Percentiles rank a stretch among this genome's conserved stretches.
Conservation (phyloP, 2,888 invertebrate genomes). For the Ornithoptera priamus region DNA sequence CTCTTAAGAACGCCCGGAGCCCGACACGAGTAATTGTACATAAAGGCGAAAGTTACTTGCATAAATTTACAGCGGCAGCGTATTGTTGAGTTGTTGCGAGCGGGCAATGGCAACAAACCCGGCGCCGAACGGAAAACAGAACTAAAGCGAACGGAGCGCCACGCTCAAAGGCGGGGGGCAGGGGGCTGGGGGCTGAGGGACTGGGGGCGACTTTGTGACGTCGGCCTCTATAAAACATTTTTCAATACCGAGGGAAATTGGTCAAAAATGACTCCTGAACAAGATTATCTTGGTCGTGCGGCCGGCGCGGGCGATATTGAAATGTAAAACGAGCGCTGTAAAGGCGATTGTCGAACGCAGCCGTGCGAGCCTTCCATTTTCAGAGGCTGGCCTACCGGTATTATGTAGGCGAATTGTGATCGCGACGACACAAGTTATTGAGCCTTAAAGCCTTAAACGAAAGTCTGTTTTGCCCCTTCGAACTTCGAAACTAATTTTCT, state of each 20-base stretch:
- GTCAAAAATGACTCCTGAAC: conserved; percentile 68
- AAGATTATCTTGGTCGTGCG: conserved; percentile 55
- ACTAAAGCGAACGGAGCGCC: conserved; percentile 30
- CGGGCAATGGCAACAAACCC: conserved; percentile 21
- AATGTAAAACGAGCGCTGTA: conserved; percentile 38
- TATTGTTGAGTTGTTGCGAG: conserved; percentile 18
- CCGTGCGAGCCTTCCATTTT: conserved; percentile 42
- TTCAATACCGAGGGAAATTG: conserved; percentile 68
- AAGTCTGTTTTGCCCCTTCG: conserved; percentile 27
- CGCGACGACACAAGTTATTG: conserved; percentile 30
- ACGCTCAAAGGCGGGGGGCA: conserved; percentile 37
- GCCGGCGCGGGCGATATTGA: conserved; percentile 36
- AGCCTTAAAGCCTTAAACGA: conserved; percentile 30
- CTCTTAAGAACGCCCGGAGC: conserved; percentile 20
- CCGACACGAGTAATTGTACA: conserved; percentile 21
- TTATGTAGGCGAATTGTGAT: conserved; percentile 43
- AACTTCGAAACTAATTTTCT: conserved; percentile 21
- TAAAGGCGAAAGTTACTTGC: conserved; percentile 26
- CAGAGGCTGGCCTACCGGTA: conserved; percentile 49
- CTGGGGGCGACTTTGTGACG: conserved; percentile 47
- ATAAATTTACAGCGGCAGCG: conserved; percentile 18
- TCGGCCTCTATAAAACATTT: conserved; percentile 61
- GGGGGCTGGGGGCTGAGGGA: no score
- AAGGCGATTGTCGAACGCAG: conserved; percentile 46
- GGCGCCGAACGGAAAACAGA: conserved; percentile 29